Base-by-base conservation (phyloP, 2,113 vertebrate species). In the Ceuthmochares aereus region DNA sequence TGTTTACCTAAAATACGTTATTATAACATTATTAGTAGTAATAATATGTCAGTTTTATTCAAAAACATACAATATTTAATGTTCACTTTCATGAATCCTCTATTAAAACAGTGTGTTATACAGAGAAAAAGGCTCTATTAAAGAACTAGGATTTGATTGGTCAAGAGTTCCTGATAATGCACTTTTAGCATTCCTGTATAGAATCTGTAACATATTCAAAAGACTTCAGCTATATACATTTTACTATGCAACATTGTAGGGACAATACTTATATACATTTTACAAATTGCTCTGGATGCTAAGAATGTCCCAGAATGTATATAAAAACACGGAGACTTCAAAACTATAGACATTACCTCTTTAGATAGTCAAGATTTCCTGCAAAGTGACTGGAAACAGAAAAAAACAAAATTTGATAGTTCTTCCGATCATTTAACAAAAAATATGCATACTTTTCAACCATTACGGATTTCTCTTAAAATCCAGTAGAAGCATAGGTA, bases 401-500 rank as follows among this genome's bases (percentile, higher is more conserved):
- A 66, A 93, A 66, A 16, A 54, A 3, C 18, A 66, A 76, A 40
- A 85, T 76, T 14, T 66, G 8, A 40, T 45, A 47, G 17, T 37
- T 20, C 19, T 92, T 87, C 80, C 42, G 16, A 69, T 63, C 10
- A 29, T 32, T 84, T 87, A 72, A 64, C 14, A 40, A 67, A 87
- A 91, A 40, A 43, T 9, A 66, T 6, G 2, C 9, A 15, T 10
- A 62, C 69, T 90, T 94, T 88, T 73, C 60, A 90, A 90, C 63
- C 63, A 92, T 70, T 55, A 47, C 6, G 27, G 2, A 1, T 86
- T 94, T 90, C 17, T 58, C 55, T 90, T 90, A 92, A 88, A 77
- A 88, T 95, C 93, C 90, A 74, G 51, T 23, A 29, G 55, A 88
- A 88, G 63, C 14, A 78, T 27, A 84, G 16, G 73, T 90, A 94